These are phyloP conservation scores for Homarus gammarus DNA, from an alignment of 2,888 invertebrate species.

Conservation along the genomic window DNA sequence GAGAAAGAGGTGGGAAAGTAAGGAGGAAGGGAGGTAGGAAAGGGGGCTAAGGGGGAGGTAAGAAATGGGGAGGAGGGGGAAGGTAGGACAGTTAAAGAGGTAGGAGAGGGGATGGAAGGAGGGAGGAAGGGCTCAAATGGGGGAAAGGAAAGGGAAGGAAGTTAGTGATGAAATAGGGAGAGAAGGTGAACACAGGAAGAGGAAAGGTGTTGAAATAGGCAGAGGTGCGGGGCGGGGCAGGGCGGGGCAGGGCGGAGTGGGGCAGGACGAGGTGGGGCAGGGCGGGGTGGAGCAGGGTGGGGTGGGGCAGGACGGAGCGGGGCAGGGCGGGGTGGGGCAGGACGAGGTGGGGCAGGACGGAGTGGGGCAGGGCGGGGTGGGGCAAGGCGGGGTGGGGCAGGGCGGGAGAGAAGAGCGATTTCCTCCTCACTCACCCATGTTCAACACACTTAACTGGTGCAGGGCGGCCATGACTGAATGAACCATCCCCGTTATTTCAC, in stretches of 20 bases:
- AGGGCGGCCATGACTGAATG: no score
- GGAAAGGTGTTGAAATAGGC: neutral
- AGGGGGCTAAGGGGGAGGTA: neutral
- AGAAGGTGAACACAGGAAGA: neutral
- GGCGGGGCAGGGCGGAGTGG: neutral
- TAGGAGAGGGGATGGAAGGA: neutral
- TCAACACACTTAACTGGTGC: no score
- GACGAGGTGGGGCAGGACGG: neutral
- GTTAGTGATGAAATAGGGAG: neutral
- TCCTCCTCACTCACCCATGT: no score
- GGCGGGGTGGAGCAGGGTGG: neutral
- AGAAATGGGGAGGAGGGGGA: neutral
- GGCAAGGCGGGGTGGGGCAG: neutral
- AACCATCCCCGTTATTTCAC: no score
- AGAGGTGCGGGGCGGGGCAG: neutral
- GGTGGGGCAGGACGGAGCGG: neutral
- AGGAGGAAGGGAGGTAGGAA: neutral
- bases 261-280: neutral
- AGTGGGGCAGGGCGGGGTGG: neutral
- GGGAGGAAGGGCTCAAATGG: no score
- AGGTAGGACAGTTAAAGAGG: neutral
- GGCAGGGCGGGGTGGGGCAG: neutral
- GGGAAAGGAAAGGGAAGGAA: no score
- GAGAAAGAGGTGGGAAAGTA: no score
- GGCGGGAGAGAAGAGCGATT: neutral